Base-by-base conservation (phyloP, 2,888 invertebrate species). In the Ormyrus pomaceus region DNA sequence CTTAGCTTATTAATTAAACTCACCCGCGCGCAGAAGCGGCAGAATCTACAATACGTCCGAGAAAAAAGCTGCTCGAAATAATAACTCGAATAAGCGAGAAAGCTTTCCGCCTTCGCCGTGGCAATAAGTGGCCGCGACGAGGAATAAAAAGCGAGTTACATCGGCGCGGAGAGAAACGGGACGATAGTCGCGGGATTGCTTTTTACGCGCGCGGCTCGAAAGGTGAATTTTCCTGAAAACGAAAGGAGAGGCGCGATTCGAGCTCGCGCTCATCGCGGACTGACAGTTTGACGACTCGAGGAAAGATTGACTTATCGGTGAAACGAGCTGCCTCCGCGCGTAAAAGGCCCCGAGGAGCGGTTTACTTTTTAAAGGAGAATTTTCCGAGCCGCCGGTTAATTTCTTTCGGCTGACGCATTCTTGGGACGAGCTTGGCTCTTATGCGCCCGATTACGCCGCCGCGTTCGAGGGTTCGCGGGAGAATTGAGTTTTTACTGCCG, bases 281-380 rank as follows among this genome's bases (percentile, higher is more conserved):
- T 84, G 86, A 86, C 86, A 84, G 83, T 78, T 86, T 84, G 84
- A 86, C 84, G 85, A 86, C 84, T 80, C 45, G 82, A 79, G 78
- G 82, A 84, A 84, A 82, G 85, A 83, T 86, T 84, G 86, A 80
- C 75, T 76, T 76, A 76, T 76, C 80, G 70, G 66, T 69, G 62
- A 73, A 78, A 78, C 68, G 55, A 13, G 48, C n/a, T n/a, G 56
- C 9, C 56, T 62, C 68, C 64, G 53, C 48, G 69, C 76, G 48
- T 34, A 19, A 56, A 56, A 48, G 61, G 55, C n/a, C 34, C 34
- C 34, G 34, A 34, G 7, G 55, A 9, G n/a, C 59, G 45, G 9
- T 8, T 55, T n/a, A 34, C 34, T 65, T 58, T 74, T 74, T 58
- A 46, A 45, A 66, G 19, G 2, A 58, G 34, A 65, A 66, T 66